Evolutionary conservation across 35 echinoderm and acorn worm genomes (phyloP).

Genomic region (Apostichopus californicus): DNA sequence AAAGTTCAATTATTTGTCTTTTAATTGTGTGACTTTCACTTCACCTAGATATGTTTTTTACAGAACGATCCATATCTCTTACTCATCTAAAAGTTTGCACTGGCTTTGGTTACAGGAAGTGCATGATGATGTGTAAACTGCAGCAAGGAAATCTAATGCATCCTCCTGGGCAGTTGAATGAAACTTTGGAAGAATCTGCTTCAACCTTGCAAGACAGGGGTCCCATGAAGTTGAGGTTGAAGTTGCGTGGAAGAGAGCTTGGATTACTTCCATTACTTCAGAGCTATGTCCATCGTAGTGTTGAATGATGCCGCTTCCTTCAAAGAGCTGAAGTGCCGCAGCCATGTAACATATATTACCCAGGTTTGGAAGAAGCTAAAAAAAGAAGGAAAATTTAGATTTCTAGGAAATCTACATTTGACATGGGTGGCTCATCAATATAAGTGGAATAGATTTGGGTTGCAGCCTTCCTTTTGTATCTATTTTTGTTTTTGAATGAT

Average conservation of each 20-base stretch:
- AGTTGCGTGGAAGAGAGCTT: background rate
- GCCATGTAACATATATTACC: background rate
- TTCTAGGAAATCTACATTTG: too few relatives aligned
- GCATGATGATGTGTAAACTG: background rate
- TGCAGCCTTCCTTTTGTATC: too few relatives aligned
- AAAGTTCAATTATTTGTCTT: too few relatives aligned
- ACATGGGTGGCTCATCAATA: too few relatives aligned
- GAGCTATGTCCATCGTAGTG: background rate
- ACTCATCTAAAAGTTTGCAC: background rate
- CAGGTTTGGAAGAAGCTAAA: background rate
- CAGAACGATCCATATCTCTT: background rate
- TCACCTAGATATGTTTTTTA: too few relatives aligned
- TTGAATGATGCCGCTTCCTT: background rate
- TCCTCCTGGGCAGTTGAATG: background rate
- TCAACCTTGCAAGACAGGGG: background rate
- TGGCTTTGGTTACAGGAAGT: background rate
- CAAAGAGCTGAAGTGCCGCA: background rate
- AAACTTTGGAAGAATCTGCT: background rate
- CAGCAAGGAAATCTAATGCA: background rate
- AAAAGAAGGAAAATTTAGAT: background rate
- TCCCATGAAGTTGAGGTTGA: background rate
- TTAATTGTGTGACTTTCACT: too few relatives aligned
- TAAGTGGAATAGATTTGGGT: too few relatives aligned
- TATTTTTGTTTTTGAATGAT: too few relatives aligned
- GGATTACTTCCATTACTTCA: background rate